Conservation (phyloP, 2,797 vertebrate species). For the Huso huso region DNA sequence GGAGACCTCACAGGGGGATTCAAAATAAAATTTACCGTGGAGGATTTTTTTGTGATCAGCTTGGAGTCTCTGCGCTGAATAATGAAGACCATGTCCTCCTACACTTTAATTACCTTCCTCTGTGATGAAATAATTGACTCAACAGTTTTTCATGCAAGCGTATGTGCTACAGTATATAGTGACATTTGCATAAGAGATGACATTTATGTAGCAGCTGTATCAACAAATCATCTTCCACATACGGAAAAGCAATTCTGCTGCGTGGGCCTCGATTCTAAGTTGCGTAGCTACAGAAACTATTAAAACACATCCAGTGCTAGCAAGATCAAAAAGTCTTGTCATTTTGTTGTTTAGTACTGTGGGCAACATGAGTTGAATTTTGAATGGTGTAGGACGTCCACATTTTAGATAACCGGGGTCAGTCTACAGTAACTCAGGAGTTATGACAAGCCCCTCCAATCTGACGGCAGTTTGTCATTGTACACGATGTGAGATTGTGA, state of each 20-base stretch:
- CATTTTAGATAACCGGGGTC: no score
- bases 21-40: no score
- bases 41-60: neutral
- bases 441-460: no score
- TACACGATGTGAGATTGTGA: no score
- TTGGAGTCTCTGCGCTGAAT: neutral
- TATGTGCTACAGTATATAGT: neutral
- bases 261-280: neutral
- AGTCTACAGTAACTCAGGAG: no score
- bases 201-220: constrained; percentile 4
- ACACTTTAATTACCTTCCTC: constrained; percentile 12
- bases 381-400: neutral
- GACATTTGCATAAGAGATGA: constrained; percentile 4
- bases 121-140: constrained; percentile 7
- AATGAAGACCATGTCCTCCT: constrained; percentile 4
- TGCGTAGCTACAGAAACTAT: neutral
- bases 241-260: neutral
- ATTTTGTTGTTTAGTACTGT: neutral
- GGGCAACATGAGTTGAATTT: neutral
- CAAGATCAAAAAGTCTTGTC: neutral
- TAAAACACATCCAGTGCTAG: neutral
- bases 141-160: neutral
- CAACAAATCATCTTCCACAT: constrained; percentile 5
- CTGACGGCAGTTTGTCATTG: no score
- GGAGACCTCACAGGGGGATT: no score